phyloP scores from a whole-genome alignment of 2,888 invertebrate species.

The Ectemnius lituratus region DNA sequence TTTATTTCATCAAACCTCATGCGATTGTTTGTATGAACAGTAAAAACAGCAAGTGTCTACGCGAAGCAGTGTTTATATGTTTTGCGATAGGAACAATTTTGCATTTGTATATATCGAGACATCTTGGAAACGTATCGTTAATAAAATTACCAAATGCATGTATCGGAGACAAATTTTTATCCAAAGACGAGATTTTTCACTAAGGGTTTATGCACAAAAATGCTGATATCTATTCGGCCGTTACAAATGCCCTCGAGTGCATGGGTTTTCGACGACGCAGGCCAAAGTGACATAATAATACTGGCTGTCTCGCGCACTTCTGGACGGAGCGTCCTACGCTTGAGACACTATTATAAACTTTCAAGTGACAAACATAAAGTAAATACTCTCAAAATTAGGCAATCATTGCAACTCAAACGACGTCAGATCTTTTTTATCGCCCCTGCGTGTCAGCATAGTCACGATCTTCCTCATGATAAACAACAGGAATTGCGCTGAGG shows the following conservation, averaged over 20 bases:
- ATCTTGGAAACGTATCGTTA: constrained; percentile 43
- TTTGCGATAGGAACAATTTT: constrained; percentile 54
- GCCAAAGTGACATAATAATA: constrained; percentile 33
- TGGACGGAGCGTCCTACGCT: constrained; percentile 14
- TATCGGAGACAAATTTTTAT: constrained; percentile 47
- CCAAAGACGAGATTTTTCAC: constrained; percentile 39
- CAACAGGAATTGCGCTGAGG: constrained; percentile 66
- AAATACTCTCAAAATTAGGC: constrained; percentile 25
- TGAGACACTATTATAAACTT: constrained; percentile 34
- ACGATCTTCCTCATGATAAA: constrained; percentile 58
- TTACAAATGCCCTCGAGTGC: constrained; percentile 22
- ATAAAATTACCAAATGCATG: constrained; percentile 48
- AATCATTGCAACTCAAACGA: constrained; percentile 21
- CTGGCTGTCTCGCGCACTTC: constrained; percentile 21
- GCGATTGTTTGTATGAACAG: constrained; percentile 40
- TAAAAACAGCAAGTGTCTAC: constrained; percentile 35
- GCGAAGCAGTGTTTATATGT: constrained; percentile 43
- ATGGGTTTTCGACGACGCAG: constrained; percentile 18
- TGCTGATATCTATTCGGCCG: constrained; percentile 22
- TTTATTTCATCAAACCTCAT: constrained; percentile 42
- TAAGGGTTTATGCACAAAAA: constrained; percentile 38
- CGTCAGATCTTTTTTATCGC: constrained; percentile 42
- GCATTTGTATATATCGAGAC: constrained; percentile 57
- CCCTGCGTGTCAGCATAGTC: constrained; percentile 57
- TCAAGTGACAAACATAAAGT: constrained; percentile 24